Evolutionary conservation across 2,888 invertebrate species (phyloP).

Genomic region (Meloe dianella): DNA sequence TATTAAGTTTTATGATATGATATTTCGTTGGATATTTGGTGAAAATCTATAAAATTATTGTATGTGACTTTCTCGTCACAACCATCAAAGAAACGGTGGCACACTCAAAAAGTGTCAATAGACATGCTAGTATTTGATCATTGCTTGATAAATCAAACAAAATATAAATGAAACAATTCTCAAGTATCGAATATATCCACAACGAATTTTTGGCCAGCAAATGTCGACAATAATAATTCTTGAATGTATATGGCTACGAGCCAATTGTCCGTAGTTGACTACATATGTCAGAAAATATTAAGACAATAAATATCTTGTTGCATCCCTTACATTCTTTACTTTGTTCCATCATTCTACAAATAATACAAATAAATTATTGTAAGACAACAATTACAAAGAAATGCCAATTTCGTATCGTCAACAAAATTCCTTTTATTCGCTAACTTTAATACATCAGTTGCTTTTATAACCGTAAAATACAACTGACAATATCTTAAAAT

Average conservation of each 20-base stretch:
- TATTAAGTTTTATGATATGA: not conserved
- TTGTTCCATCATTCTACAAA: not conserved
- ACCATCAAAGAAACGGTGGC: not conserved
- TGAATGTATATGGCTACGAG: slow-evolving; percentile 38
- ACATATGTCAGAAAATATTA: slow-evolving; percentile 12
- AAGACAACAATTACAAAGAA: slow-evolving; percentile 11
- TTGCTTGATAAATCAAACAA: too few relatives aligned
- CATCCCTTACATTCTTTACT: slow-evolving; percentile 3
- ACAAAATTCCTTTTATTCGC: slow-evolving; percentile 4
- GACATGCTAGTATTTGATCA: too few relatives aligned
- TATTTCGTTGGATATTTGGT: slow-evolving; percentile 7
- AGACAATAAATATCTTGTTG: slow-evolving; percentile 8
- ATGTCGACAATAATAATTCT: slow-evolving; percentile 40
- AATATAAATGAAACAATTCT: not conserved
- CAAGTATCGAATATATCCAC: not conserved
- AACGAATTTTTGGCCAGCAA: slow-evolving; percentile 15
- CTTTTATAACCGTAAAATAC: slow-evolving; percentile 1
- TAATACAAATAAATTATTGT: not conserved
- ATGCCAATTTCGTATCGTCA: slow-evolving; percentile 6
- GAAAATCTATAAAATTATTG: not conserved
- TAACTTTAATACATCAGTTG: not conserved
- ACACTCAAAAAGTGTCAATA: not conserved
- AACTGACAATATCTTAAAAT: not conserved
- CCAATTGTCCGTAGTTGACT: slow-evolving; percentile 35
- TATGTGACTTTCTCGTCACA: not conserved